These are phyloP conservation scores for Serinus canaria DNA, from an alignment of 2,113 vertebrate species.

Conservation along the genomic window DNA sequence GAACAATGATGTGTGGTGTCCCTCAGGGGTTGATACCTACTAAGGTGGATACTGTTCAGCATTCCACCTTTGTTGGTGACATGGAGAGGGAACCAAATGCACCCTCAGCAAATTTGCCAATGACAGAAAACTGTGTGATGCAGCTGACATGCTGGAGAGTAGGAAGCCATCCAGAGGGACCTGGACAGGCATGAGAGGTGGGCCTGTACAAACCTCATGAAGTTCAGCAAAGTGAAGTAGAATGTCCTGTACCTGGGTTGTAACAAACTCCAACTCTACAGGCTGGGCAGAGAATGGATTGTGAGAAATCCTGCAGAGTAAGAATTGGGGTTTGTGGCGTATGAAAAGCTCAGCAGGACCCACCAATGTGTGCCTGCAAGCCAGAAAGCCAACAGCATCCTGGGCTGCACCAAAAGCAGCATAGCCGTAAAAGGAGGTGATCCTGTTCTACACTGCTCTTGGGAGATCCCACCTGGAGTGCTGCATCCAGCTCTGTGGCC, in stretches of 20 bases:
- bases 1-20: too few relatives aligned
- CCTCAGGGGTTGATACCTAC: not conserved
- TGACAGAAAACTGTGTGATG: not conserved
- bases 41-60: not conserved
- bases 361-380: accelerated
- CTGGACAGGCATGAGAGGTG: too few relatives aligned
- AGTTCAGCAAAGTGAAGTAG: not conserved
- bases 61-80: not conserved
- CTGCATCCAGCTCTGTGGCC: not conserved
- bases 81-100: accelerated
- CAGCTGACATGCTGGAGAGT: not conserved
- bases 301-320: not conserved
- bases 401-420: not conserved
- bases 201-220: too few relatives aligned
- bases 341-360: not conserved
- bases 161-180: not conserved
- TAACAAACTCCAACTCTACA: not conserved
- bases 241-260: not conserved
- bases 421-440: accelerated
- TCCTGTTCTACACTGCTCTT: not conserved
- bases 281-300: not conserved
- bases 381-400: not conserved
- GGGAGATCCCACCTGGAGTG: not conserved
- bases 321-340: not conserved
- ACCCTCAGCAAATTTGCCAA: not conserved